Evolutionary conservation across 2,113 vertebrate species (phyloP).

Genomic region (Ceratotherium simum): DNA sequence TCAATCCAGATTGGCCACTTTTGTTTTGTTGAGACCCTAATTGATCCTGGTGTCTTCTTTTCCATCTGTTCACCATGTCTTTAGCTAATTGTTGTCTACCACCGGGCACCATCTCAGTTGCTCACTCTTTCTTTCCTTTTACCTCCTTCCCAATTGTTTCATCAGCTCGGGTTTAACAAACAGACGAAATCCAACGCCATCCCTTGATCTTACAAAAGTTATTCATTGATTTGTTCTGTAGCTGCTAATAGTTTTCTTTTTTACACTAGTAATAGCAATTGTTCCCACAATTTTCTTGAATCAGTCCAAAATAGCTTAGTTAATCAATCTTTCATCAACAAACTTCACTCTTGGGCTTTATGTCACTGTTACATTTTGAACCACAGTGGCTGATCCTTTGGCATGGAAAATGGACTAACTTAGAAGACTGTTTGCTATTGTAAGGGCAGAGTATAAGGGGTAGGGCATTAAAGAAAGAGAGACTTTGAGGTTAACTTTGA

Average conservation of each 20-base stretch:
- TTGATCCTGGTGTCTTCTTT: background rate
- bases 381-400: background rate
- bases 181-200: background rate
- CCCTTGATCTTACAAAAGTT: background rate
- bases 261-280: background rate
- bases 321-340: background rate
- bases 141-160: background rate
- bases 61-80: background rate
- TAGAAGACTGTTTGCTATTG: background rate
- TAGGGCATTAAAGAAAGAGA: background rate
- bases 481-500: background rate
- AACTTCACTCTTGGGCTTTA: background rate
- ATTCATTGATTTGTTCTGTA: background rate
- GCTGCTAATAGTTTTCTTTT: background rate
- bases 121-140: background rate
- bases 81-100: background rate
- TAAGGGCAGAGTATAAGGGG: background rate
- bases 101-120: background rate
- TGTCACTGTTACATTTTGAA: background rate
- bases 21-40: background rate
- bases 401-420: background rate
- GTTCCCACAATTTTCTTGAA: background rate
- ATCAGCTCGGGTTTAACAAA: background rate
- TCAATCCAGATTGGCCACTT: background rate
- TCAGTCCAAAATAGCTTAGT: slow-evolving; percentile 9